A percentile compares a stretch with the other conserved stretches of the same genome.
phyloP scores from a whole-genome alignment of 2,797 vertebrate species.

The Cyclopterus lumpus region DNA sequence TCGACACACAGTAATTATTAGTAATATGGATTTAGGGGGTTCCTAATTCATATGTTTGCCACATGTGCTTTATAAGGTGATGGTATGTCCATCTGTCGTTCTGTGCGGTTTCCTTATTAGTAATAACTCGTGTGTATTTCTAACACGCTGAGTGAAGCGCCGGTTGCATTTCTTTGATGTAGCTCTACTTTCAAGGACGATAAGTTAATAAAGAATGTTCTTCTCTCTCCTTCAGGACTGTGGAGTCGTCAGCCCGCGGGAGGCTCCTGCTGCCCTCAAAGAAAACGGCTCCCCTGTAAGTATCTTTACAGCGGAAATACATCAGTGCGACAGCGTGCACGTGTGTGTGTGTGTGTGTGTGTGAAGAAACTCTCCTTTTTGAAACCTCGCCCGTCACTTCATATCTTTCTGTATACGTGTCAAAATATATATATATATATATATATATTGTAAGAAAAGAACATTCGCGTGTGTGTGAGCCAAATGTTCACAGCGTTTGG shows the following conservation, averaged over 20 bases:
- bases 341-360: constrained; percentile 5
- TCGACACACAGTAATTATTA: neutral
- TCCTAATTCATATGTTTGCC: neutral
- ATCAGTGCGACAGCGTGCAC: constrained; percentile 20
- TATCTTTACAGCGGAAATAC: constrained; percentile 31
- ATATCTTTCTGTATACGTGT: neutral
- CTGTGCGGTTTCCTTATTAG: neutral
- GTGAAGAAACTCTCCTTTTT: constrained; percentile 6
- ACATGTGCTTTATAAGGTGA: too few species aligned
- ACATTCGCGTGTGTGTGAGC: neutral
- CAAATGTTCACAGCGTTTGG: neutral
- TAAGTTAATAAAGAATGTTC: neutral
- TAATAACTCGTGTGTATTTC: neutral
- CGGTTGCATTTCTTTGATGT: neutral
- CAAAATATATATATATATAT: neutral
- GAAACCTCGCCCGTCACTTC: constrained; percentile 7
- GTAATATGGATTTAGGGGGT: neutral
- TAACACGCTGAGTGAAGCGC: neutral
- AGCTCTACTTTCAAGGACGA: neutral
- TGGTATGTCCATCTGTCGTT: neutral
- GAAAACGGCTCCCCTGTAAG: constrained; percentile 86
- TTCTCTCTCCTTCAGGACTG: constrained; percentile 65
- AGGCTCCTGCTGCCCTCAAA: constrained; percentile 64
- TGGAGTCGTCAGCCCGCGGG: constrained; percentile 58
- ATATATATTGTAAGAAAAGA: too few species aligned